Percentiles rank a stretch among this genome's conserved stretches.
Evolutionary conservation across 2,797 vertebrate species (phyloP).

Genomic region (Spinus olivaceus): DNA sequence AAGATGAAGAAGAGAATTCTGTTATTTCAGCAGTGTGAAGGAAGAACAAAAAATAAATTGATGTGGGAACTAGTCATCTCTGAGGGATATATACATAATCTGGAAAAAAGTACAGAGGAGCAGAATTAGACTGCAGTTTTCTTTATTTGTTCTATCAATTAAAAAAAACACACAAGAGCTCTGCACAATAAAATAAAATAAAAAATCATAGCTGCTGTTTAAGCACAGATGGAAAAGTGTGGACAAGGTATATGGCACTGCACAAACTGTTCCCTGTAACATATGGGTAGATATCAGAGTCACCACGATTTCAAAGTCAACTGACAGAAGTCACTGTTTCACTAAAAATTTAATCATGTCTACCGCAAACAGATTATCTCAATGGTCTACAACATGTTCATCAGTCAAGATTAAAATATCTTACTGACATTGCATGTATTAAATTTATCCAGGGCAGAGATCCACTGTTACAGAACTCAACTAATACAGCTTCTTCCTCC

Average conservation of each 20-base stretch:
- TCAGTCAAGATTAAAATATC: not conserved
- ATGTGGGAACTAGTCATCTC: not conserved
- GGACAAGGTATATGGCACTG: not conserved
- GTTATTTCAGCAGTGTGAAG: not conserved
- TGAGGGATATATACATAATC: not conserved
- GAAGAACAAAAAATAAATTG: not conserved
- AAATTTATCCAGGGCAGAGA: not conserved
- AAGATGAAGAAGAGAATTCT: not conserved
- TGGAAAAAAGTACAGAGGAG: not conserved
- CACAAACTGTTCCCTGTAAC: not conserved
- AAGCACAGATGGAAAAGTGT: not conserved
- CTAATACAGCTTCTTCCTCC: not conserved
- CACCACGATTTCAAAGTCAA: conserved; percentile 8
- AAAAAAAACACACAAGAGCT: not conserved
- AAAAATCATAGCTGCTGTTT: not conserved
- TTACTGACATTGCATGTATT: not conserved
- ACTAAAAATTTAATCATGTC: not conserved
- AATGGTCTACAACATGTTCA: not conserved
- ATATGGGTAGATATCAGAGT: not conserved
- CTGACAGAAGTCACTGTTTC: conserved; percentile 16
- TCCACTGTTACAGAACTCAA: not conserved
- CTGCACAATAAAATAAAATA: not conserved
- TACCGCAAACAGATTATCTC: not conserved
- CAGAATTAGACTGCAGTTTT: not conserved
- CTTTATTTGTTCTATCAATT: not conserved